Evolutionary conservation across 2,113 vertebrate species (phyloP), one percentile per base, ranked within the genome.

Genomic region (Corydoras sp.): DNA sequence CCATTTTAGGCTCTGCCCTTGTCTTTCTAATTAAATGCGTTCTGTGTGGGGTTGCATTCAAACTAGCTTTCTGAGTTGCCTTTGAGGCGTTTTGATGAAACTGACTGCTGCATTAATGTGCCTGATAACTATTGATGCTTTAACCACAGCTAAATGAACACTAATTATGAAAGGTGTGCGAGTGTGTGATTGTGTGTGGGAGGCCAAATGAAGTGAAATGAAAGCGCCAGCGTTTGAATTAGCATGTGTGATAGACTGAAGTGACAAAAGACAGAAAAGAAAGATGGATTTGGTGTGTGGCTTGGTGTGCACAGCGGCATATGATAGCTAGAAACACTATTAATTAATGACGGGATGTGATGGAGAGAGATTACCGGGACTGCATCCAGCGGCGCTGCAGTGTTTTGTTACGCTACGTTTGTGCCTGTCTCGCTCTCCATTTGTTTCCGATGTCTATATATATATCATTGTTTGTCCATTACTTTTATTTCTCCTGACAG

Each of bases 101-200:
- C 81, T 84, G 81, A 84, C 83, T 80, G 74, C 69, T 78, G 84
- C 82, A 80, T 78, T 85, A 84, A 83, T n/a, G 71, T 73, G 48
- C 73, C 81, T 87, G 85, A 87, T 85, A 81, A 77, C 76, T 79
- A 80, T 72, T 81, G 83, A 84, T 82, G 87, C 86, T 81, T 76
- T 83, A 78, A 79, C 77, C 71, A 54, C 69, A 14, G 31, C 80
- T 60, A 55, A 80, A 80, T 72, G 63, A 77, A 68, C 79, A 77
- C 68, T 82, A 82, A 84, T 75, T 70, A 75, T 62, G 35, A 71
- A 51, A 9, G 9, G 12, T 30, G 55, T 54, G 15, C 14, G 35
- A 62, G 66, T 75, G 62, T 60, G 67, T 55, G 68, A 35, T 71
- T 68, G 73, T 71, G 75, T 77, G 77, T 72, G 63, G 73, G 43